Evolutionary conservation across 2,113 vertebrate genomes (phyloP).

Genomic region (Triplophysa siluroides): DNA sequence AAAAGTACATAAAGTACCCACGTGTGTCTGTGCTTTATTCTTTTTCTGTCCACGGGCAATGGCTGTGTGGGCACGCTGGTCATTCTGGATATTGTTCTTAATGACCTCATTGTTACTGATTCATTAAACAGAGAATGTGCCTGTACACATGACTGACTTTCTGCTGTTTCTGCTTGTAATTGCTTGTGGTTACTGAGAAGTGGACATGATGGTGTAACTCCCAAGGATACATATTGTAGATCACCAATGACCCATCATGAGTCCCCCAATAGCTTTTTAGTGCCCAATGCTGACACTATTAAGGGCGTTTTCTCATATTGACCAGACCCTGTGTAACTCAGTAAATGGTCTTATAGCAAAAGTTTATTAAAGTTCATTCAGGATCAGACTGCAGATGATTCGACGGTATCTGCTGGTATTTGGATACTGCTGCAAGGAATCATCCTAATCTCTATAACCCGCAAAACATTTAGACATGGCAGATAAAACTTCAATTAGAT

Average conservation of each 20-base stretch:
- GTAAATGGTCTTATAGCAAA: no score
- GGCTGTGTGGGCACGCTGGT: background rate
- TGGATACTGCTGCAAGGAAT: background rate
- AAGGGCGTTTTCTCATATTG: no score
- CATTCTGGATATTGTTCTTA: background rate
- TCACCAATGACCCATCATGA: no score
- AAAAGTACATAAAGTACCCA: background rate
- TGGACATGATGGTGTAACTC: background rate
- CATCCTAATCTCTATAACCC: background rate
- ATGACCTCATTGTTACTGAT: background rate
- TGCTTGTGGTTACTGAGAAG: background rate
- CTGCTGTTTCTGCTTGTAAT: conserved; percentile 1
- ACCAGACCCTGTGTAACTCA: no score
- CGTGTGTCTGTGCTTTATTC: background rate
- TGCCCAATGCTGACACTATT: no score
- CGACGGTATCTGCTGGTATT: background rate
- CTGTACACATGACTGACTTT: background rate
- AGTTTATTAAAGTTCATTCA: no score
- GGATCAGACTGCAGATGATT: no score
- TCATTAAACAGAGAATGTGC: background rate
- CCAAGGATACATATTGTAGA: background rate
- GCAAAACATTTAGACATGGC: background rate
- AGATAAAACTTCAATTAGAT: background rate
- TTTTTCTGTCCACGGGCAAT: background rate
- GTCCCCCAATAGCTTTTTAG: no score